Base-by-base conservation (phyloP, 2,113 vertebrate genomes). In the Heliornis fulica region DNA sequence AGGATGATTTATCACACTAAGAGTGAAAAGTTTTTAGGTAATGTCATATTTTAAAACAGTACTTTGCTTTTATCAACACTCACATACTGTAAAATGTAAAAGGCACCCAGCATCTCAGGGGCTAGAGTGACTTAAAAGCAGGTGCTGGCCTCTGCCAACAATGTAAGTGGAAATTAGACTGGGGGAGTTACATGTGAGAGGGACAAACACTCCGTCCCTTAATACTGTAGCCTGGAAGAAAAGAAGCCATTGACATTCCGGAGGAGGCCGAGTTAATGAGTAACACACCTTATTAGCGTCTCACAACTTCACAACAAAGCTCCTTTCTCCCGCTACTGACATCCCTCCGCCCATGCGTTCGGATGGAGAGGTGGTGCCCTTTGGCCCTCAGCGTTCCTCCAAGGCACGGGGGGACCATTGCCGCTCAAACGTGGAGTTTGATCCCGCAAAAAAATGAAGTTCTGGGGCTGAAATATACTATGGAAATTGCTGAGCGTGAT, bases 271-370 rank as follows among this genome's bases (percentile, higher is more conserved):
- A 84, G 95, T 96, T 97, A 96, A 97, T 96, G 94, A 96, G 95
- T 94, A 96, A 94, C 94, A 81, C 96, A 97, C 93, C 97, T 94
- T 94, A 94, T 91, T n/a, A 87, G 91, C 3, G 78, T 65, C 95
- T 92, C 78, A 15, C 75, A 61, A 28, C 95, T 90, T 51, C 50
- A 12, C 70, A 57, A 26, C 69, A 90, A 83, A 95, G 79, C 72
- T 84, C 71, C 50, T 46, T 89, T 70, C 88, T 83, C 76, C 22
- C 75, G 11, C 71, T 7, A 43, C 5, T 48, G 32, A 4, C 88
- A 34, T 75, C 87, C 85, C 91, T 38, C 12, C 2, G 36, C 15
- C 71, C 13, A 15, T 3, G 61, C 0, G 5, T 45, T 46, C 45
- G 20, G 80, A 45, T 34, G 6, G 63, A 8, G 87, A 59, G 50